Base-by-base conservation (phyloP, 2,113 vertebrate species). In the Muntiacus muntjak region DNA sequence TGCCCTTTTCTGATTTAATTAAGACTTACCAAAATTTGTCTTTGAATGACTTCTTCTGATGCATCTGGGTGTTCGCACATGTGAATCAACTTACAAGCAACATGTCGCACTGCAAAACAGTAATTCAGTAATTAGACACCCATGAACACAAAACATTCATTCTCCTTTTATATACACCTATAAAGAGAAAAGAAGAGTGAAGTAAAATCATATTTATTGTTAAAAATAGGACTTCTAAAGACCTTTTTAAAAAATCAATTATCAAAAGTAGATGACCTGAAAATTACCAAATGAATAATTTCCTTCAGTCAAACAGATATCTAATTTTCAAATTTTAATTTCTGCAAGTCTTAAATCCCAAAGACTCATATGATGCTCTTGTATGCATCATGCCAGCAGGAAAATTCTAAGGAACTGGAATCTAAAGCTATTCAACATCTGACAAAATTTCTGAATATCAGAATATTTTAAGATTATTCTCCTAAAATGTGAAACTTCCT, bases 11-110 rank as follows among this genome's bases (percentile, higher is more conserved):
- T 67, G 78, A 74, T 43, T 93, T 23, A 97, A 91, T 78, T 91
- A 74, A 21, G n/a, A 94, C 99, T 99, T 99, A 99, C 99, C 99
- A 99, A 97, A 98, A 99, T 99, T 97, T 99, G 99, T 92, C 99
- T 99, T 98, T 98, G 98, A 64, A 99, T 88, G 87, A 96, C 64
- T 98, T 98, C 99, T 98, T 99, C 99, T 2, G 98, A 97, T 98
- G 99, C 99, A 98, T 98, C 91, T 2, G 98, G 98, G 86, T 97
- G 94, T 82, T 99, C 99, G 98, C 98, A 99, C 96, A 98, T 98
- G 97, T 94, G 98, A 19, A 99, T 89, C 98, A 99, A 97, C 82
- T 96, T 99, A 98, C 99, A 99, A 25, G 99, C 99, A 76, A 99
- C 98, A 98, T 99, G 99, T 54, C 98, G 97, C 45, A 99, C 99